Conservation (phyloP, 2,113 vertebrate species). For the Phyllostomus hastatus region DNA sequence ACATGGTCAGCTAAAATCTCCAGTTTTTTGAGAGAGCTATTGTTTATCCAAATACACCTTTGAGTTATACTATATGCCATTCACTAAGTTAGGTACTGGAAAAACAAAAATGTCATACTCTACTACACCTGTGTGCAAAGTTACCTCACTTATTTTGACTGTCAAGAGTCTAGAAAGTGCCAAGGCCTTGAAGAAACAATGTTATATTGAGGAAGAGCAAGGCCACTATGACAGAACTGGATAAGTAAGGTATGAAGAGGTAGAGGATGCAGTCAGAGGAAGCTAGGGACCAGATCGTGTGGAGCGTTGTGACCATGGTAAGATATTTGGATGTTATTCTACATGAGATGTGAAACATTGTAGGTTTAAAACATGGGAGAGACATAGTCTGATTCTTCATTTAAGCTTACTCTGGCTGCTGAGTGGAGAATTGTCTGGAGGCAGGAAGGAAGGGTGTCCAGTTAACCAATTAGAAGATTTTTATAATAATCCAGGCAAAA, state of each 20-base stretch:
- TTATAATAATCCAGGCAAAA: neutral
- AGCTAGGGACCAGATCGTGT: neutral
- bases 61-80: neutral
- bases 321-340: neutral
- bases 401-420: neutral
- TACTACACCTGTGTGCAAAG: neutral
- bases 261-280: neutral
- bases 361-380: neutral
- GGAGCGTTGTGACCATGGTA: neutral
- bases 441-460: neutral
- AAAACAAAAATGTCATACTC: slow-evolving; percentile 2
- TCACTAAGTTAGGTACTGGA: neutral
- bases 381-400: neutral
- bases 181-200: neutral
- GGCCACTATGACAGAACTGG: neutral
- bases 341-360: neutral
- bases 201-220: neutral
- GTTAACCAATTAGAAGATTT: neutral
- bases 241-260: neutral
- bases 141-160: neutral
- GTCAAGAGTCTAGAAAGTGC: neutral
- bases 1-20: neutral
- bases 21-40: neutral
- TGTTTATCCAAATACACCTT: neutral
- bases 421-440: neutral